Conservation (phyloP, 30 jellyfish, hydroid and myxozoan genomes). For the Chrysaora quinquecirrha region DNA sequence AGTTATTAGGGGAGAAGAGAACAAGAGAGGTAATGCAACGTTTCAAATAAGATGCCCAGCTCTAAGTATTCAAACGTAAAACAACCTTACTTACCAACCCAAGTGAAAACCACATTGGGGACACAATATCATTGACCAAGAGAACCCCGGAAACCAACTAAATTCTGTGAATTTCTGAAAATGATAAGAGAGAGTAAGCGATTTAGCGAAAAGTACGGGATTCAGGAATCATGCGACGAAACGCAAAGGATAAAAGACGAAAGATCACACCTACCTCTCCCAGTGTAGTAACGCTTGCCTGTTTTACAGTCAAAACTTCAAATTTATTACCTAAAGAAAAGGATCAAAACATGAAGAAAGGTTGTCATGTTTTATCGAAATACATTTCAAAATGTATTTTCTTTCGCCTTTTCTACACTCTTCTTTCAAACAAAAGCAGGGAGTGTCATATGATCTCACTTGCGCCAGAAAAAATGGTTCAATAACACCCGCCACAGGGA, state of each 20-base stretch:
- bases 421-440: neutral
- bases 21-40: no score
- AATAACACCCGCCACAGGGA: neutral
- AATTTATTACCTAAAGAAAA: constrained; percentile 23
- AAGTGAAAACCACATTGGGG: no score
- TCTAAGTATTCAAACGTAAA: no score
- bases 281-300: constrained; percentile 21
- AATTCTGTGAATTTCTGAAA: neutral
- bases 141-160: no score
- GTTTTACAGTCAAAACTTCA: constrained; percentile 40
- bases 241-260: neutral
- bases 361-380: neutral
- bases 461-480: neutral
- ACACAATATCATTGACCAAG: no score
- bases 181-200: neutral
- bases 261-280: constrained; percentile 43
- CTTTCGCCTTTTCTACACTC: neutral
- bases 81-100: no score
- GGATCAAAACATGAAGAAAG: neutral
- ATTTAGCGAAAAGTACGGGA: neutral
- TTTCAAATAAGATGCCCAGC: no score
- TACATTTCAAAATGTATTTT: neutral
- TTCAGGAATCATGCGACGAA: neutral
- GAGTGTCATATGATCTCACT: neutral
- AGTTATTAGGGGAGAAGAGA: no score